Evolutionary conservation across 2,113 vertebrate genomes (phyloP).

Genomic region (Orthonyx spaldingii): DNA sequence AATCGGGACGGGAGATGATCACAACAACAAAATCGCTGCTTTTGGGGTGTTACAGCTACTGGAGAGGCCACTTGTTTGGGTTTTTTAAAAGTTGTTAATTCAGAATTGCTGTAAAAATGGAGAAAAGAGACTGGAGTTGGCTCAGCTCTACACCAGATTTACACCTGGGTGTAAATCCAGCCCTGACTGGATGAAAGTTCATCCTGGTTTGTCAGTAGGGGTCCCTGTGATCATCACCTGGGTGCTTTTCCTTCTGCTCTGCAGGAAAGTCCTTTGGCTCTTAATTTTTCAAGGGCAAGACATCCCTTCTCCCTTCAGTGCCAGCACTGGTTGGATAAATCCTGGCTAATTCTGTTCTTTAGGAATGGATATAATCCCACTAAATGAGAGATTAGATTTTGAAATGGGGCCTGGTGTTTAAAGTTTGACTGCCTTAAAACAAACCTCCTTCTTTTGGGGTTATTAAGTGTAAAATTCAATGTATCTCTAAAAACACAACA

Average conservation of each 20-base stretch:
- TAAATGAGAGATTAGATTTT: neutral
- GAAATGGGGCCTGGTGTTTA: neutral
- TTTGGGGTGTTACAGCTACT: neutral
- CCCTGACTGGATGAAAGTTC: neutral
- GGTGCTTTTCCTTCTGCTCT: neutral
- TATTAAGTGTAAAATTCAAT: neutral
- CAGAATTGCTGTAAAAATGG: accelerated
- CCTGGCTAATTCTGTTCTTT: neutral
- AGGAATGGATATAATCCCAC: neutral
- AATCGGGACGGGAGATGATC: neutral
- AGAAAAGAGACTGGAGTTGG: neutral
- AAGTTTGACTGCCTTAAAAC: neutral
- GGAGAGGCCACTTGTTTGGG: neutral
- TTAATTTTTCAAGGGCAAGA: neutral
- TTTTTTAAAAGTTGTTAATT: neutral
- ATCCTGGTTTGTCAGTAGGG: accelerated
- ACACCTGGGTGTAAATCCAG: neutral
- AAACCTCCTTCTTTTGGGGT: neutral
- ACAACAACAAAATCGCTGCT: accelerated
- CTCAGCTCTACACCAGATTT: neutral
- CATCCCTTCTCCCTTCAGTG: neutral
- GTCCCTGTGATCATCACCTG: neutral
- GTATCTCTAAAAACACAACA: neutral
- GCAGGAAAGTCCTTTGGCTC: neutral
- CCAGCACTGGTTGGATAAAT: neutral